These are phyloP conservation scores for Scaptodrosophila lebanonensis DNA, from an alignment of 1,140 invertebrate species.

Conservation along the genomic window DNA sequence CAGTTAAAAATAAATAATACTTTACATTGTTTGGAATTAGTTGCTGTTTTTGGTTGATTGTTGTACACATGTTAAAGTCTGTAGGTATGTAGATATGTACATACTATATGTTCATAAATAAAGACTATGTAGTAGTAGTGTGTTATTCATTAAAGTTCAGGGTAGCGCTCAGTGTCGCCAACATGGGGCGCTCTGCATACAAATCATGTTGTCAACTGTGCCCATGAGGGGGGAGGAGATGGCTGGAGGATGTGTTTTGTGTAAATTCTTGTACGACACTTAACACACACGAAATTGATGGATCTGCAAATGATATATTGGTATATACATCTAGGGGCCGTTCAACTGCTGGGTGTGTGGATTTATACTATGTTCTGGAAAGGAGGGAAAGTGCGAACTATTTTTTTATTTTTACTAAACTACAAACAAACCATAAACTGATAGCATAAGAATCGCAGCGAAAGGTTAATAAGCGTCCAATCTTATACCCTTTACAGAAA, in stretches of 20 bases:
- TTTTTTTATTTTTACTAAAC: background rate
- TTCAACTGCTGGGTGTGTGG: no score
- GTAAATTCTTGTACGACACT: constrained; percentile 68
- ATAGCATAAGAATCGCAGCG: no score
- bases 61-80: constrained; percentile 16
- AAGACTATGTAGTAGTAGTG: constrained; percentile 2
- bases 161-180: constrained; percentile 58
- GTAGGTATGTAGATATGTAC: constrained; percentile 10
- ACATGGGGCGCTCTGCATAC: constrained; percentile 43
- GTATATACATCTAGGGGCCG: no score
- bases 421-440: no score
- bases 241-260: constrained; percentile 48
- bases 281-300: constrained; percentile 66
- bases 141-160: constrained; percentile 50
- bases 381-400: no score
- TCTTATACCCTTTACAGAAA: no score
- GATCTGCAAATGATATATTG: constrained; percentile 44
- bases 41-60: constrained; percentile 57
- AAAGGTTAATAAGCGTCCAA: no score
- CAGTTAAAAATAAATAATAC: constrained; percentile 74
- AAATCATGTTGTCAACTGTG: constrained; percentile 65
- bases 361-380: no score
- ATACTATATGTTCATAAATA: constrained; percentile 2
- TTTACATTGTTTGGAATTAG: constrained; percentile 73
- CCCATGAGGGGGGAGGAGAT: constrained; percentile 40